phyloP scores from a whole-genome alignment of 2,888 invertebrate species.

The Mechanitis messenoides region DNA sequence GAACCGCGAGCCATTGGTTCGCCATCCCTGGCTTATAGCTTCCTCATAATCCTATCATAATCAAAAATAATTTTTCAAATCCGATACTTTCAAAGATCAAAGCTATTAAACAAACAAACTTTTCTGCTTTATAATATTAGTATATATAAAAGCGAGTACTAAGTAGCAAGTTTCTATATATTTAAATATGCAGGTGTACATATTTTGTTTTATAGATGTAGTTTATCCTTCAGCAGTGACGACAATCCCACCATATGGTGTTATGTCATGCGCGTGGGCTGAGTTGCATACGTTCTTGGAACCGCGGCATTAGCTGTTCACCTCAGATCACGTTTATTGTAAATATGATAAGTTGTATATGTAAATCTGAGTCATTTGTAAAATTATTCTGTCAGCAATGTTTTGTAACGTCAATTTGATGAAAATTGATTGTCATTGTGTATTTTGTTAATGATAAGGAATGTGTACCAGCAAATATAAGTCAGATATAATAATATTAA shows the following conservation, averaged over 20 bases:
- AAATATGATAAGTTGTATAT: background rate
- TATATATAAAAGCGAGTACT: no score
- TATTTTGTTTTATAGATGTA: constrained; percentile 12
- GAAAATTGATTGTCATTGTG: background rate
- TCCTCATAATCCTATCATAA: no score
- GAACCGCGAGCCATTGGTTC: no score
- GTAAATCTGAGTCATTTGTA: constrained; percentile 1
- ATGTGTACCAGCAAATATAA: no score
- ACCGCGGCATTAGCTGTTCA: constrained; percentile 13
- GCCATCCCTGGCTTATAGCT: no score
- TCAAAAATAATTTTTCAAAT: no score
- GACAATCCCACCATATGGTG: constrained; percentile 39
- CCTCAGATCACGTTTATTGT: constrained; percentile 22
- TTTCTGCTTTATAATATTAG: no score
- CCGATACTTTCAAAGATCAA: no score
- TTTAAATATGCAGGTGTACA: constrained; percentile 11
- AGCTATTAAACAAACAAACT: no score
- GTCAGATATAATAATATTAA: no score
- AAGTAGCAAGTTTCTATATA: background rate
- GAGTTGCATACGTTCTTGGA: constrained; percentile 17
- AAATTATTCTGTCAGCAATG: background rate
- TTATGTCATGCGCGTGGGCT: constrained; percentile 45
- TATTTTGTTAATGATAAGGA: no score
- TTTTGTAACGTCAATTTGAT: background rate
- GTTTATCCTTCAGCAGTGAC: constrained; percentile 18